A percentile compares a stretch with the other conserved stretches of the same genome.
phyloP scores from a whole-genome alignment of 2,888 invertebrate species.

The Temnothorax rugatulus region DNA sequence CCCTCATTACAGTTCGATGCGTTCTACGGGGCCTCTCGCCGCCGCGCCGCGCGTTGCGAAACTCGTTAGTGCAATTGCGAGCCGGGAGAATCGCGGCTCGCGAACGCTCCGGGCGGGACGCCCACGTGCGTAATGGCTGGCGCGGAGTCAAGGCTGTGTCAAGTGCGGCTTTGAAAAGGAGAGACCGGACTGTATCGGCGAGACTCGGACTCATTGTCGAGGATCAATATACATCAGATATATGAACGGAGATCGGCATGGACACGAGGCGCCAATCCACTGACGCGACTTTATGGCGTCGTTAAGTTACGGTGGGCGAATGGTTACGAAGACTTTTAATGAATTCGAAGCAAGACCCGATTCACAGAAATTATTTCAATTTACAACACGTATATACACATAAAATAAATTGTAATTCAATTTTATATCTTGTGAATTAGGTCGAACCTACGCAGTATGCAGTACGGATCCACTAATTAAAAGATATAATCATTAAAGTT shows the following conservation, averaged over 20 bases:
- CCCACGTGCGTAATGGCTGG: slow-evolving; percentile 40
- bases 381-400: not conserved
- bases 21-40: slow-evolving; percentile 57
- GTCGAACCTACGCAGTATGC: not conserved
- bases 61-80: slow-evolving; percentile 60
- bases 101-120: slow-evolving; percentile 59
- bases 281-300: slow-evolving; percentile 7
- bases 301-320: slow-evolving; percentile 31
- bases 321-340: not conserved
- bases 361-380: not conserved
- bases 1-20: slow-evolving; percentile 76
- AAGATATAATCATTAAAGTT: slow-evolving; percentile 30
- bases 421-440: slow-evolving; percentile 10
- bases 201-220: slow-evolving; percentile 46
- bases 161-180: slow-evolving; percentile 62
- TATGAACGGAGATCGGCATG: not conserved
- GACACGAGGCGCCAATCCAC: not conserved
- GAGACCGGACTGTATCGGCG: slow-evolving; percentile 2
- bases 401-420: not conserved
- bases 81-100: slow-evolving; percentile 44
- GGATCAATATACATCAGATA: slow-evolving; percentile 57
- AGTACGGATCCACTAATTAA: not conserved
- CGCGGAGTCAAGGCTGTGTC: slow-evolving; percentile 55
- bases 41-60: slow-evolving; percentile 37
- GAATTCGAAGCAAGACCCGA: not conserved